These are phyloP conservation scores for Plectus sambesii DNA, from an alignment of 1,140 invertebrate genomes.

Conservation along the genomic window DNA sequence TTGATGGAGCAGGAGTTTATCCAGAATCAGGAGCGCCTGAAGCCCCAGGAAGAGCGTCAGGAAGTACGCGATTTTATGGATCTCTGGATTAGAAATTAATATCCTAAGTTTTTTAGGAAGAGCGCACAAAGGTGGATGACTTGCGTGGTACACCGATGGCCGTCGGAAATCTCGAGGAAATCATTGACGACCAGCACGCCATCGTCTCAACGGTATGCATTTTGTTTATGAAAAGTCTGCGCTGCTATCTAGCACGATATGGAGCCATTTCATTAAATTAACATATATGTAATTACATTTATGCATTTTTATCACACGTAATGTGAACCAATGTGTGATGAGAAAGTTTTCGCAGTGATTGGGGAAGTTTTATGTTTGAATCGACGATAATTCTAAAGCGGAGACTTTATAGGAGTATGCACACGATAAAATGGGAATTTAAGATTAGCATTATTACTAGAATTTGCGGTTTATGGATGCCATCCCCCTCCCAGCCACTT, in stretches of 20 bases:
- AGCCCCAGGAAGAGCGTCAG: slow-evolving; percentile 97
- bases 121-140: slow-evolving; percentile 86
- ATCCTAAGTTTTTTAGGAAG: too few relatives aligned
- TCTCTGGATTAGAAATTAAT: slow-evolving; percentile 15
- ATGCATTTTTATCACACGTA: slow-evolving; percentile 7
- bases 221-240: too few relatives aligned
- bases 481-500: too few relatives aligned
- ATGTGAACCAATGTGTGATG: too few relatives aligned
- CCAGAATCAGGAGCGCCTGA: slow-evolving; percentile 88
- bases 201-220: slow-evolving; percentile 82
- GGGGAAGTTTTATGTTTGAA: too few relatives aligned
- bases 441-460: too few relatives aligned
- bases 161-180: slow-evolving; percentile 97
- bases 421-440: too few relatives aligned
- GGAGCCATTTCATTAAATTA: neutral
- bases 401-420: too few relatives aligned
- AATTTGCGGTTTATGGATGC: too few relatives aligned
- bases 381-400: too few relatives aligned
- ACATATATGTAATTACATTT: slow-evolving; percentile 7
- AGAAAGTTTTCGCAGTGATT: too few relatives aligned
- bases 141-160: slow-evolving; percentile 97
- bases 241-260: neutral
- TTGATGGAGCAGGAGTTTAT: slow-evolving; percentile 99
- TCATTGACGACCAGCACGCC: slow-evolving; percentile 99
- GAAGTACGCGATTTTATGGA: slow-evolving; percentile 55